Conservation (phyloP, 2,113 vertebrate genomes). For the Daboia siamensis region DNA sequence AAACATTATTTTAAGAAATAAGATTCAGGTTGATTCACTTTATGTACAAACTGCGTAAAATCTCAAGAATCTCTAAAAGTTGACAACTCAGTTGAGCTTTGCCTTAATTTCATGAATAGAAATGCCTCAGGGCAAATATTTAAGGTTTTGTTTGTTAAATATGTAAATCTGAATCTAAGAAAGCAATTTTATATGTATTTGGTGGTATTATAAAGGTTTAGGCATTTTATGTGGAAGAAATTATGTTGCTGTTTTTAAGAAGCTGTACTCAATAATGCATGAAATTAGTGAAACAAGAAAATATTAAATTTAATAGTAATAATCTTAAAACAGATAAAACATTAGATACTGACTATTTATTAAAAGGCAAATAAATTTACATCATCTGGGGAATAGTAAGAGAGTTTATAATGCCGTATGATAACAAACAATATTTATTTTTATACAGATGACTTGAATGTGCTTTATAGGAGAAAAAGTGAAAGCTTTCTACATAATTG, state of each 20-base stretch:
- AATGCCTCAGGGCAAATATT: background rate
- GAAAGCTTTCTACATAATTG: background rate
- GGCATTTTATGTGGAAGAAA: background rate
- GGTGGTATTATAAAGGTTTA: background rate
- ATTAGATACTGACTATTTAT: background rate
- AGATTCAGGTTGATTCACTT: background rate
- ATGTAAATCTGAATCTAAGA: background rate
- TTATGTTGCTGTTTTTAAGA: background rate
- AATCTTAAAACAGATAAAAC: background rate
- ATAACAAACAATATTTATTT: background rate
- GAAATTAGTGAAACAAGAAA: background rate
- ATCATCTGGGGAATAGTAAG: background rate
- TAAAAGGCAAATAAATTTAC: background rate
- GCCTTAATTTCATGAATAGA: background rate
- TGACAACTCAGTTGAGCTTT: background rate
- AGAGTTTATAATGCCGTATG: background rate
- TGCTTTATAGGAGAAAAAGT: background rate
- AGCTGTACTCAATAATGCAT: background rate
- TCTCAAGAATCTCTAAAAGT: background rate
- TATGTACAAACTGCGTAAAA: background rate
- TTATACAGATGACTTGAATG: background rate
- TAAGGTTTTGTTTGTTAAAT: background rate
- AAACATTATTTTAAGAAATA: background rate
- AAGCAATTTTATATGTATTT: background rate
- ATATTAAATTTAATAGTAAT: background rate